Base-by-base conservation (phyloP, 2,113 vertebrate genomes). In the Callionymus lyra region DNA sequence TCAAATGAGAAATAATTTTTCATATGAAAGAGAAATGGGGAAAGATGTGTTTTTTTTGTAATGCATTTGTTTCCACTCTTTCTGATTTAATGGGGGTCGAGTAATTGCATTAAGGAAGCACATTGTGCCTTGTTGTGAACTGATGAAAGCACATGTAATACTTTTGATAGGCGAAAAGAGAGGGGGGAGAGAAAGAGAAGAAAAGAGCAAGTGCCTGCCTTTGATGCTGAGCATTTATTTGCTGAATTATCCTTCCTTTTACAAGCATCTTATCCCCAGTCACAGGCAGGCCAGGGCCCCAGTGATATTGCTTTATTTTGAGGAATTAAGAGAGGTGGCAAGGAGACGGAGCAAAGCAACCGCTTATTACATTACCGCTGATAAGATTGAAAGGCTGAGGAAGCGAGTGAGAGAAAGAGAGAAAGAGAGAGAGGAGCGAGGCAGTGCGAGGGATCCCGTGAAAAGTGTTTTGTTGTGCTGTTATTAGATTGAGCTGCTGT, bases 241-340 rank as follows among this genome's bases (percentile, higher is more conserved):
- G 65, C 56, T 67, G 65, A 82, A 82, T 77, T 78, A 76, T 80
- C 65, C 63, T 59, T 73, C 69, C 68, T 77, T 81, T 83, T 70
- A 76, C 65, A 70, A 69, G 62, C 74, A 80, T 75, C 74, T 81
- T 81, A 72, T 74, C 79, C 76, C 66, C 80, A 82, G 72, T 74
- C 50, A 77, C 80, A 80, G 80, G 72, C 74, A 59, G 73, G 70
- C 71, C 61, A 53, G 52, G 68, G 77, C 65, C 63, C 56, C 72
- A 74, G 65, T 80, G 78, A 76, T 83, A 83, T 82, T 84, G 77
- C 74, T 82, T 79, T 79, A 79, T 82, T 80, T 76, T 77, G 76
- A 85, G 67, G 76, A 84, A 82, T 82, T 80, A 82, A 83, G 81
- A 82, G 80, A 77, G 70, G 76, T 75, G 75, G 79, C 51, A 68